A percentile compares a stretch with the other conserved stretches of the same genome.
phyloP scores from a whole-genome alignment of 2,797 vertebrate genomes.

The Lates japonicus region DNA sequence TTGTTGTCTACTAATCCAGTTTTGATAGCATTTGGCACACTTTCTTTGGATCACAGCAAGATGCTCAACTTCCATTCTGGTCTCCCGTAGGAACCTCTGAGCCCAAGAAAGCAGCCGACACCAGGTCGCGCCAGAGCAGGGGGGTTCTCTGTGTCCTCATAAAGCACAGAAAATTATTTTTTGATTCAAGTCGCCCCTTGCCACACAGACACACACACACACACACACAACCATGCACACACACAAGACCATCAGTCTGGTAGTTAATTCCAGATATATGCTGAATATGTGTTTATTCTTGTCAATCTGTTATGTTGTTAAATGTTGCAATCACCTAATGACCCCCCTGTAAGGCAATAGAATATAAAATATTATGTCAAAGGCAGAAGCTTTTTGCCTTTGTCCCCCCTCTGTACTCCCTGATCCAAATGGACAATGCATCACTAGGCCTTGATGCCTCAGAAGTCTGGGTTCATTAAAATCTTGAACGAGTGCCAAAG shows the following conservation, averaged over 20 bases:
- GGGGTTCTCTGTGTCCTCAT: slow-evolving; percentile 75
- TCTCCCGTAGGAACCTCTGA: slow-evolving; percentile 88
- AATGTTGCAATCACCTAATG: slow-evolving; percentile 77
- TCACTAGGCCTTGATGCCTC: slow-evolving; percentile 87
- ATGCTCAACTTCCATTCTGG: slow-evolving; percentile 89
- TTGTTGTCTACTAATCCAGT: slow-evolving; percentile 89
- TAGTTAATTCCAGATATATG: slow-evolving; percentile 70
- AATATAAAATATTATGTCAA: slow-evolving; percentile 84
- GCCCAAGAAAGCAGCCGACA: slow-evolving; percentile 85
- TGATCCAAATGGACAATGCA: slow-evolving; percentile 88
- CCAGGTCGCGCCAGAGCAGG: slow-evolving; percentile 79
- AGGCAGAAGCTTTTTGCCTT: slow-evolving; percentile 72
- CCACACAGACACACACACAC: slow-evolving; percentile 44
- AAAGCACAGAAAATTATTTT: slow-evolving; percentile 82
- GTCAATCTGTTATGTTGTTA: slow-evolving; percentile 77
- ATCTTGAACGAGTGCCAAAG: slow-evolving; percentile 88
- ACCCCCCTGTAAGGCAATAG: slow-evolving; percentile 74
- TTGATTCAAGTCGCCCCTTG: slow-evolving; percentile 80
- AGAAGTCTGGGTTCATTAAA: slow-evolving; percentile 90
- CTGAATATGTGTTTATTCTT: slow-evolving; percentile 74
- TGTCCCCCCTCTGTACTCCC: slow-evolving; percentile 77
- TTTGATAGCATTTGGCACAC: slow-evolving; percentile 92
- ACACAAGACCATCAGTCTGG: slow-evolving; percentile 50
- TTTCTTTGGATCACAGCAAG: slow-evolving; percentile 90
- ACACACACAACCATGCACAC: slow-evolving; percentile 1